These are phyloP conservation scores for Aplochiton taeniatus DNA, from an alignment of 2,797 vertebrate genomes.

Conservation along the genomic window DNA sequence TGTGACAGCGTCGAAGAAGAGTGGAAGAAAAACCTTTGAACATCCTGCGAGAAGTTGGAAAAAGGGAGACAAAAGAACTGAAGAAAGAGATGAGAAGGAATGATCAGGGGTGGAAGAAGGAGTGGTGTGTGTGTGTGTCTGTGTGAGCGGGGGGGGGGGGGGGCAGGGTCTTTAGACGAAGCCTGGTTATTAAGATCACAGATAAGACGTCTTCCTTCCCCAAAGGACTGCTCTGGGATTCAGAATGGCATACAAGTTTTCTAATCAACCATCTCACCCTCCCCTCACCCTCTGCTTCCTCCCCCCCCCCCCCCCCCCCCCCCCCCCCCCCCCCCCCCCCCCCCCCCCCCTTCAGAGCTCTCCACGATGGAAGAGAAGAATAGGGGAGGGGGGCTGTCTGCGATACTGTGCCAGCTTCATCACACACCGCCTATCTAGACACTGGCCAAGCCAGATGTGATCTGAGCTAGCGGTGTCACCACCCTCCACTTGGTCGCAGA, in stretches of 20 bases:
- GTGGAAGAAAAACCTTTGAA: conserved; percentile 1
- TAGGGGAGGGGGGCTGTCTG: not conserved
- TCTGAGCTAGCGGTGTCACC: not conserved
- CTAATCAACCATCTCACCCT: conserved; percentile 4
- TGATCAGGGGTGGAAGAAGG: not conserved
- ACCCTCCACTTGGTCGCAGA: too few species aligned
- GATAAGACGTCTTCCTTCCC: not conserved
- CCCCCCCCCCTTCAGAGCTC: not conserved
- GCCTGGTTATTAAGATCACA: conserved; percentile 6
- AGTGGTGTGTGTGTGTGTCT: too few species aligned
- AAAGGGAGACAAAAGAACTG: not conserved
- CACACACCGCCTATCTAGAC: not conserved
- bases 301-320: too few species aligned
- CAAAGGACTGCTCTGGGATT: conserved; percentile 9
- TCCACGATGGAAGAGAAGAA: too few species aligned
- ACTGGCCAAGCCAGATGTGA: conserved; percentile 5
- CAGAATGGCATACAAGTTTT: conserved; percentile 1
- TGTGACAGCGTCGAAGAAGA: not conserved
- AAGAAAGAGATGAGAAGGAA: not conserved
- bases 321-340: not conserved
- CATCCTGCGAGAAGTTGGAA: conserved; percentile 8
- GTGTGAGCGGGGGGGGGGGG: too few species aligned
- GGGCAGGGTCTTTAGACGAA: not conserved
- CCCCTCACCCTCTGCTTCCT: not conserved
- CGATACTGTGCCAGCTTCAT: not conserved